Percentiles rank a stretch among this genome's conserved stretches.
Evolutionary conservation across 1,140 invertebrate species (phyloP).

Genomic region (Neotoxoptera formosana): DNA sequence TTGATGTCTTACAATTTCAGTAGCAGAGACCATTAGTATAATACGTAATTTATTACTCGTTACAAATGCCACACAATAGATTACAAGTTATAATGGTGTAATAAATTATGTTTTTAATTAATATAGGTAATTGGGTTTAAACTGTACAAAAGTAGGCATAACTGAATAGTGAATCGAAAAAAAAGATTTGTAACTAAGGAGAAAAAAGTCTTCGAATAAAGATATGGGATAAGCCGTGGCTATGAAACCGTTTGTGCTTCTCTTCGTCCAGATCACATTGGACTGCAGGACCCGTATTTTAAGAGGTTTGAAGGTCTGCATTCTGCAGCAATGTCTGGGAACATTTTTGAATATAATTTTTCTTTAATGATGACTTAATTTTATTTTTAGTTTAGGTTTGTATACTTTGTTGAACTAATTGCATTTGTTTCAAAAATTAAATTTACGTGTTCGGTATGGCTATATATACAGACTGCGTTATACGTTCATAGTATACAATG

Average conservation of each 20-base stretch:
- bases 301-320: too few species aligned
- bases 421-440: neutral
- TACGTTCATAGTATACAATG: too few species aligned
- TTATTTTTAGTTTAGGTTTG: neutral
- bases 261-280: neutral
- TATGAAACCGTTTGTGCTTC: neutral
- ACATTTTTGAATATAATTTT: too few species aligned
- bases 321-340: too few species aligned
- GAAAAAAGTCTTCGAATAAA: neutral
- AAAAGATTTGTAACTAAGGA: neutral
- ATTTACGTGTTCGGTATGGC: neutral
- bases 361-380: neutral
- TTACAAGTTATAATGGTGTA: neutral
- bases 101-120: constrained; percentile 8
- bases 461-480: neutral
- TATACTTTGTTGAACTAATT: neutral
- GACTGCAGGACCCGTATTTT: too few species aligned
- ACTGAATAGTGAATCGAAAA: neutral
- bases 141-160: neutral
- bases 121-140: neutral
- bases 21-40: neutral
- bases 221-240: neutral
- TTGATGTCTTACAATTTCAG: neutral
- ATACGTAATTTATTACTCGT: neutral
- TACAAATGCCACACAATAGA: neutral